Evolutionary conservation across 2,888 invertebrate genomes (phyloP), one percentile per base, ranked within the genome.

Genomic region (Lasioglossum lativentre): DNA sequence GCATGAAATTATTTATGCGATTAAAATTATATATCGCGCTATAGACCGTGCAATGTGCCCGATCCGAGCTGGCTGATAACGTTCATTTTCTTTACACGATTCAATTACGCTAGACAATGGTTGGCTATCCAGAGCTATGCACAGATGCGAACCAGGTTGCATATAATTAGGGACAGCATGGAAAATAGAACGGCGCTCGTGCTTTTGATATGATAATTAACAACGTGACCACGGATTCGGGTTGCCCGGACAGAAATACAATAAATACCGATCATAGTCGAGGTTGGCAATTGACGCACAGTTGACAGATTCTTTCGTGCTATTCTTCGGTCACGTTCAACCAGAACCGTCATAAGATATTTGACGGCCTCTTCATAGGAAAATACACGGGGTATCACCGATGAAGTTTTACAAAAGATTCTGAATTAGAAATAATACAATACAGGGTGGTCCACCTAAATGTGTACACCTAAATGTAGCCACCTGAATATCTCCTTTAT

Each of bases 131-230:
- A 59, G 40, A 70, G 71, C 45, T 77, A 71, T 70, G 59, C 82
- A 52, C 72, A 47, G 42, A 76, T 19, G 88, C 77, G 79, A 76
- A 89, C 63, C 78, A 59, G 84, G 82, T 87, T 88, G 89, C 89
- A 89, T 89, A 88, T n/a, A 82, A 80, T 74, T 45, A 78, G 78
- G 85, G 56, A 14, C 19, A 27, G 77, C 27, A 30, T 68, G 74
- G 75, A 75, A 78, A 82, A 71, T 66, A 74, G 38, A 80, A 30
- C 52, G 42, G n/a, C 75, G 14, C n/a, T 27, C 16, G 56, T 30
- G 82, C 75, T 72, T 87, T 88, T 88, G 84, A 89, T 89, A 87
- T 89, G 88, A 81, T 89, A 88, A 88, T 86, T 86, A 73, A 79
- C 87, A 63, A 74, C 76, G 78, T 81, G 87, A 72, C 40, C 40